Evolutionary conservation across 64 coral and sea anemone species (phyloP).

Genomic region (Anthopleura sola): DNA sequence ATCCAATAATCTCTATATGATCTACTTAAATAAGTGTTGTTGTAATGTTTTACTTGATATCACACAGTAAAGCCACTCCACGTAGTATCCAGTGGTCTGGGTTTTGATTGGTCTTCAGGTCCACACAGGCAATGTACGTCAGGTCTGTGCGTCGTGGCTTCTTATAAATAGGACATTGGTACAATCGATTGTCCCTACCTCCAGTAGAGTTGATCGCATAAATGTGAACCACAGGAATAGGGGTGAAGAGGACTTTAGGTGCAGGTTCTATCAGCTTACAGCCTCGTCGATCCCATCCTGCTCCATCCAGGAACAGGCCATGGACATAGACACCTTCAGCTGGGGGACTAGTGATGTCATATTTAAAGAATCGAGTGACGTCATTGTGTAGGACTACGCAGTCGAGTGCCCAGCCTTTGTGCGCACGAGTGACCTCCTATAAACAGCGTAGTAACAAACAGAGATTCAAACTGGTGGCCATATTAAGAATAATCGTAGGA

Average conservation of each 20-base stretch:
- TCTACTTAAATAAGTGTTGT: too few species aligned
- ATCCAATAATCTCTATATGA: neutral
- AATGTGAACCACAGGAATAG: conserved; percentile 93
- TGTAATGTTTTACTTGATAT: conserved; percentile 74
- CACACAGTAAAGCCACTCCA: conserved; percentile 90
- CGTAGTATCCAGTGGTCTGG: conserved; percentile 98
- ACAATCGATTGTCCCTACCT: conserved; percentile 82
- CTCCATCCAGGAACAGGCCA: conserved; percentile 86
- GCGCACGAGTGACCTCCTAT: conserved; percentile 96
- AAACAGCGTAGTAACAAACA: conserved; percentile 12
- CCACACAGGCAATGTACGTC: conserved; percentile 92
- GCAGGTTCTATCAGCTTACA: conserved; percentile 87
- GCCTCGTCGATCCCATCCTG: conserved; percentile 92
- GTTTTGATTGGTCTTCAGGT: conserved; percentile 97
- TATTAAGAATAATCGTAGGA: neutral
- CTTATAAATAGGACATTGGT: conserved; percentile 98
- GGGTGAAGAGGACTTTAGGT: conserved; percentile 80
- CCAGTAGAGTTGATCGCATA: conserved; percentile 94
- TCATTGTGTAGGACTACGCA: conserved; percentile 93
- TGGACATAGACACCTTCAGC: conserved; percentile 96
- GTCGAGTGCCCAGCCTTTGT: conserved; percentile 97
- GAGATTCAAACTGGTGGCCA: neutral
- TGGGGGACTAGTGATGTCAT: conserved; percentile 81
- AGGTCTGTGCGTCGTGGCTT: conserved; percentile 89
- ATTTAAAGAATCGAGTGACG: conserved; percentile 90